Conservation (phyloP, 2,888 invertebrate species). For the Perizoma flavofasciatum region DNA sequence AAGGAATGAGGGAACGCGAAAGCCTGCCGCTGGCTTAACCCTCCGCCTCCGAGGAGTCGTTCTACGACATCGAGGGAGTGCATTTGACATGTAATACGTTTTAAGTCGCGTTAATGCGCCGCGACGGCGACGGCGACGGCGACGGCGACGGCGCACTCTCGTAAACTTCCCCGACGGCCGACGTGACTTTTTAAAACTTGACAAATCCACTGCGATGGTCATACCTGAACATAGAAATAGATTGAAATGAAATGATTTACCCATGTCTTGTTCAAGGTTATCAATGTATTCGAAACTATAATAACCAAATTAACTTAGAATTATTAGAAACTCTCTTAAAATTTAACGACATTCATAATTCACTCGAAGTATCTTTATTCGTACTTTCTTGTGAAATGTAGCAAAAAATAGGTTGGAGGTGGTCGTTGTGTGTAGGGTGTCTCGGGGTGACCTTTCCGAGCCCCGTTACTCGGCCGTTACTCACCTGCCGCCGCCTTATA, state of each 20-base stretch:
- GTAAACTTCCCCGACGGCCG: too few species aligned
- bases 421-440: slow-evolving; percentile 19
- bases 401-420: slow-evolving; percentile 12
- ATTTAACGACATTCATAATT: neutral
- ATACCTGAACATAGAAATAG: too few species aligned
- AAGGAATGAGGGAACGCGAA: too few species aligned
- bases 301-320: too few species aligned
- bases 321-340: neutral
- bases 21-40: neutral
- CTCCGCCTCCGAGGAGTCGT: slow-evolving; percentile 1
- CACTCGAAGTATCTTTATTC: neutral
- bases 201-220: neutral
- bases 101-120: too few species aligned
- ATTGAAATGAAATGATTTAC: too few species aligned
- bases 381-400: slow-evolving; percentile 18
- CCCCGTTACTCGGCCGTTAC: slow-evolving; percentile 54
- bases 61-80: slow-evolving; percentile 1
- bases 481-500: slow-evolving; percentile 63
- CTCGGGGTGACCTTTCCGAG: slow-evolving; percentile 64
- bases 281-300: too few species aligned
- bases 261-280: too few species aligned
- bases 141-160: too few species aligned
- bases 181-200: neutral
- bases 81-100: slow-evolving; percentile 23
- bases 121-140: too few species aligned